Conservation (phyloP, 2,888 invertebrate species). For the Acanthosepion esculentum region DNA sequence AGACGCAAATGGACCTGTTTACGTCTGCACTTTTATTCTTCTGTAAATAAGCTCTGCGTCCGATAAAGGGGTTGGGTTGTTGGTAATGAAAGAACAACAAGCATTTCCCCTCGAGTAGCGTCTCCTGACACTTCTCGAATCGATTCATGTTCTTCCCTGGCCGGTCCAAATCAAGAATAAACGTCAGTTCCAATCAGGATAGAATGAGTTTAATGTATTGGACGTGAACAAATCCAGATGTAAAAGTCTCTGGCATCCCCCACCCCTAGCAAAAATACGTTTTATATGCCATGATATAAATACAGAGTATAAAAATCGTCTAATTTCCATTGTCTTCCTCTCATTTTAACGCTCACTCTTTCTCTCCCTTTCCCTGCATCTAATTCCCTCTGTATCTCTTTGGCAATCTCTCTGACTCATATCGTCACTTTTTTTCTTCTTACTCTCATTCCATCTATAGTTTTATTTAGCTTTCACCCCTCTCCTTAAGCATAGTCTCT, state of each 20-base stretch:
- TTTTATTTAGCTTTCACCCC: no score
- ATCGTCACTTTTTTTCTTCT: not conserved
- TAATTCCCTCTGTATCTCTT: not conserved
- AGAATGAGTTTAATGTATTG: conserved; percentile 1
- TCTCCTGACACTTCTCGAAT: not conserved
- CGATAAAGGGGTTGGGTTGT: not conserved
- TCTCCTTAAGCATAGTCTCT: no score
- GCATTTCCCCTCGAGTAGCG: not conserved
- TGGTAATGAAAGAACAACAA: conserved; percentile 33
- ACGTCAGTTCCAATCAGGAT: not conserved
- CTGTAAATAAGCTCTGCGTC: not conserved
- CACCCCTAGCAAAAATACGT: not conserved
- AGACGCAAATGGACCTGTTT: not conserved
- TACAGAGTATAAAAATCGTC: not conserved
- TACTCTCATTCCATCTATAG: not conserved
- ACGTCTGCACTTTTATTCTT: not conserved
- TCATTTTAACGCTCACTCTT: no score
- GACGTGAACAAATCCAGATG: conserved; percentile 33
- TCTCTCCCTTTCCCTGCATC: not conserved
- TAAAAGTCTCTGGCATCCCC: not conserved
- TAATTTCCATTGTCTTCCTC: not conserved
- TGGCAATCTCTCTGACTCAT: not conserved
- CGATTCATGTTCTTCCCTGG: not conserved
- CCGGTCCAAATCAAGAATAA: not conserved
- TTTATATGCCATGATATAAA: not conserved